Base-by-base conservation (phyloP, 2,113 vertebrate genomes). In the Tyrannus savana region DNA sequence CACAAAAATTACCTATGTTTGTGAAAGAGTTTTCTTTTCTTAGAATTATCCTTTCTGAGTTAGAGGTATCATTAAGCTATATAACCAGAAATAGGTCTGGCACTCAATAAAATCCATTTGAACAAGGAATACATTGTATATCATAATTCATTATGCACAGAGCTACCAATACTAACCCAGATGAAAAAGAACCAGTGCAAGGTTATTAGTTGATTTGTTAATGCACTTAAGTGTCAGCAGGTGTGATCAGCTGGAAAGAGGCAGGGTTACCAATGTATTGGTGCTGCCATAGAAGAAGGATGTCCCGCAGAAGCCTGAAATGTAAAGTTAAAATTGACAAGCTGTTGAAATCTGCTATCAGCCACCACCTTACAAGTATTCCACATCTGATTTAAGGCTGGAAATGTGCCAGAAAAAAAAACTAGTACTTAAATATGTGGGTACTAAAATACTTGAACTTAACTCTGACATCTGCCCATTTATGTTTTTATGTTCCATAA, bases 371-470 rank as follows among this genome's bases (percentile, higher is more conserved):
- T 84, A 52, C 50, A 93, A 93, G 47, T 94, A 96, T 85, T 90
- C 60, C 60, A 95, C 30, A 28, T 90, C 76, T 96, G 92, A 96
- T 92, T 95, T 71, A 92, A 87, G 77, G 59, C 33, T 96, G 82
- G 89, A 92, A 79, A 83, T 63, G 30, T 69, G 90, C 90, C 91
- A 95, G 95, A 55, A 94, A 79, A 84, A 93, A 49, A 8, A 18
- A 7, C 84, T 80, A 47, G 44, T 81, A 90, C 19, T 96, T 93
- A 85, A 89, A 79, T 74, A 73, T 47, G 28, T 85, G 73, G 76
- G 42, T 95, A 91, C 44, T 96, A 74, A 96, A 95, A 82, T 92
- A 95, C 35, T 87, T 92, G 83, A 90, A 87, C 55, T 95, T 96
- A 58, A 89, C 87, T 69, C 81, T 91, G 83, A 94, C 75, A 97